Conservation (phyloP, 2,113 vertebrate species). For the Hystrix cristata region DNA sequence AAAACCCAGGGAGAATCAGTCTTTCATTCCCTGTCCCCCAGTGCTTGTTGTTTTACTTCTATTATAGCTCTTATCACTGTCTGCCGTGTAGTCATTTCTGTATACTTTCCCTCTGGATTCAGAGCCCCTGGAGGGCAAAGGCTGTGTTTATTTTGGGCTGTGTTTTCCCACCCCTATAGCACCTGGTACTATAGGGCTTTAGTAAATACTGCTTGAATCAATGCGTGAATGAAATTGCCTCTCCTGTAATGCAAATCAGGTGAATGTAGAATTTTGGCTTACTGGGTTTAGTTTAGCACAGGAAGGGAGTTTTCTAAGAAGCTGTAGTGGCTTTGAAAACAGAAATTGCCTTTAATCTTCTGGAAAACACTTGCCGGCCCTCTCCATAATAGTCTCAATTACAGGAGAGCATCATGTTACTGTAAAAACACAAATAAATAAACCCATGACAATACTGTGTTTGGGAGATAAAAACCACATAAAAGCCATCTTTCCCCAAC, state of each 20-base stretch:
- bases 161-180: conserved; percentile 20
- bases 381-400: conserved; percentile 77
- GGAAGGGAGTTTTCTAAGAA: conserved; percentile 75
- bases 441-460: conserved; percentile 74
- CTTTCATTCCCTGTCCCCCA: background rate
- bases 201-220: conserved; percentile 65
- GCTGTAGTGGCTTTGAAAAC: conserved; percentile 74
- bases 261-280: conserved; percentile 70
- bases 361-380: conserved; percentile 74
- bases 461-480: conserved; percentile 82
- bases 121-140: conserved; percentile 61
- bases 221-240: conserved; percentile 61
- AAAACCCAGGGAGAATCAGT: background rate
- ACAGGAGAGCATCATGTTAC: conserved; percentile 77
- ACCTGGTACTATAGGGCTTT: conserved; percentile 44
- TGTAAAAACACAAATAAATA: conserved; percentile 82
- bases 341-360: conserved; percentile 83
- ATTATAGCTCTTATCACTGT: conserved; percentile 64
- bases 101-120: conserved; percentile 55
- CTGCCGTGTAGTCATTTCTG: conserved; percentile 63
- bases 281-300: conserved; percentile 68
- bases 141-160: conserved; percentile 69
- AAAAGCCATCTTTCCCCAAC: conserved; percentile 76
- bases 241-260: conserved; percentile 66
- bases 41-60: conserved; percentile 38